These are phyloP conservation scores for Hyla sarda DNA, from an alignment of 2,113 vertebrate genomes.

Conservation along the genomic window DNA sequence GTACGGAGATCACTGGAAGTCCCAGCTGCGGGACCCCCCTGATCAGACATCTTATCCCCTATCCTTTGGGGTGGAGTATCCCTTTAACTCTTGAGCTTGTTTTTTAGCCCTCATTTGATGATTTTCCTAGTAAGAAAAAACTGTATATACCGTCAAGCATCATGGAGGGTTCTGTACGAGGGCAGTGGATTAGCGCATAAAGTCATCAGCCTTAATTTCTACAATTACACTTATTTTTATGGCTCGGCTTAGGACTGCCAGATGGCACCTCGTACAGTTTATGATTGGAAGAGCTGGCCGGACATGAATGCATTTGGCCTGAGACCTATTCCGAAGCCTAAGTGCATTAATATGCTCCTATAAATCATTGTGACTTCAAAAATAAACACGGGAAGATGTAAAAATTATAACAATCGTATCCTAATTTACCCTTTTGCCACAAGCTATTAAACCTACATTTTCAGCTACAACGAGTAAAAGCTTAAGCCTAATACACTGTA, in stretches of 20 bases:
- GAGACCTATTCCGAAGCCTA: neutral
- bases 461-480: neutral
- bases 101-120: neutral
- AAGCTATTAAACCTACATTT: neutral
- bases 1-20: no score
- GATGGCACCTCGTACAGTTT: constrained; percentile 8
- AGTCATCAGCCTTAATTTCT: constrained; percentile 15
- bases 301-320: neutral
- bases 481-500: neutral
- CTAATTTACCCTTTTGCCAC: constrained; percentile 6
- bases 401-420: constrained; percentile 2
- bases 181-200: neutral
- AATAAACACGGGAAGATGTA: neutral
- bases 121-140: neutral
- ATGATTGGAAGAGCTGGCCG: constrained; percentile 8
- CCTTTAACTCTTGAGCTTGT: no score
- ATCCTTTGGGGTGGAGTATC: no score
- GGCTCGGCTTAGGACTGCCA: neutral
- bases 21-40: no score
- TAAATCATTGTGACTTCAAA: constrained; percentile 8
- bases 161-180: neutral
- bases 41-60: no score
- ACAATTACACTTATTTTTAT: neutral
- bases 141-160: neutral
- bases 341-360: neutral